phyloP scores from a whole-genome alignment of 1,140 invertebrate species.

The Lepidurus apus region DNA sequence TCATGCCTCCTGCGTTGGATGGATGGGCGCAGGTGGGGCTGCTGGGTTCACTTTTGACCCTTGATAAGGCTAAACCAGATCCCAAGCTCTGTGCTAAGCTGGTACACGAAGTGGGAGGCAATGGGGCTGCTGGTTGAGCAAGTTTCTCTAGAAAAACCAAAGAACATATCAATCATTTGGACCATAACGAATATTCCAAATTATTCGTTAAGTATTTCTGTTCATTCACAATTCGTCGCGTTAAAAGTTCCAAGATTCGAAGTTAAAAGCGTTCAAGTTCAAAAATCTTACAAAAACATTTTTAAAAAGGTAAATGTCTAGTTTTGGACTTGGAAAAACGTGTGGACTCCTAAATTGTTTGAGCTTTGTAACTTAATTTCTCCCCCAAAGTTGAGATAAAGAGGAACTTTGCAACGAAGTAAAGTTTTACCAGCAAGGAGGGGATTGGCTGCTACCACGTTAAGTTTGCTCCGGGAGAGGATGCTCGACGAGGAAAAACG shows the following conservation, averaged over 20 bases:
- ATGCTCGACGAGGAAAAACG: conserved; percentile 32
- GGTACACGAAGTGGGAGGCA: conserved; percentile 44
- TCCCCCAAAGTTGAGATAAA: not conserved
- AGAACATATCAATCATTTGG: too few species aligned
- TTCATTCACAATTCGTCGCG: too few species aligned
- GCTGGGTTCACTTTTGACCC: conserved; percentile 42
- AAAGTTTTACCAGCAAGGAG: conserved; percentile 59
- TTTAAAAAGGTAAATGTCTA: not conserved
- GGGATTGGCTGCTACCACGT: conserved; percentile 74
- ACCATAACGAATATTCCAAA: too few species aligned
- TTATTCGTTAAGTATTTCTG: too few species aligned
- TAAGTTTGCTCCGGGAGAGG: conserved; percentile 41
- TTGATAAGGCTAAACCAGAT: conserved; percentile 25
- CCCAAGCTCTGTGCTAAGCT: conserved; percentile 41
- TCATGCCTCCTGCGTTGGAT: conserved; percentile 32
- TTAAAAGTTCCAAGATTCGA: too few species aligned
- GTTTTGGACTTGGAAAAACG: not conserved
- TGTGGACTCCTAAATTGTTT: not conserved
- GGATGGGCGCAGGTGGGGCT: not conserved
- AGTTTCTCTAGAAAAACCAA: conserved; percentile 47
- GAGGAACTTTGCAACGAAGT: not conserved
- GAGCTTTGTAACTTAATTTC: too few species aligned
- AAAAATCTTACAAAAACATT: too few species aligned
- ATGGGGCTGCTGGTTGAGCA: conserved; percentile 48
- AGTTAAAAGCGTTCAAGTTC: too few species aligned